These are phyloP conservation scores for Rutilus rutilus DNA, from an alignment of 2,113 vertebrate species.

Conservation along the genomic window DNA sequence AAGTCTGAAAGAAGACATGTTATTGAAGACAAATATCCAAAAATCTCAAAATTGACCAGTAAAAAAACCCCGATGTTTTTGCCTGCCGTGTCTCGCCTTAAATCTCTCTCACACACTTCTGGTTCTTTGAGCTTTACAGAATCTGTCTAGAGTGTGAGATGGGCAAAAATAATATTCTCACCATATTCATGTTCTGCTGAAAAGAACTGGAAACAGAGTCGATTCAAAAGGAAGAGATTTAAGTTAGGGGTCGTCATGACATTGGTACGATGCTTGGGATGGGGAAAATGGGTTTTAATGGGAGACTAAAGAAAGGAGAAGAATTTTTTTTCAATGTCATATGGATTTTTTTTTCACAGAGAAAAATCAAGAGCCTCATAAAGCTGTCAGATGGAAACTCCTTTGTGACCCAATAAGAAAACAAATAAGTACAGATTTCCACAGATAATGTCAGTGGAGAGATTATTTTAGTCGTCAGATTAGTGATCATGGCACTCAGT, in stretches of 20 bases:
- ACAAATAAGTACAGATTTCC: background rate
- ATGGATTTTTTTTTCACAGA: background rate
- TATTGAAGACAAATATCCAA: too few species aligned
- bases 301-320: background rate
- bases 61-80: too few species aligned
- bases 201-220: background rate
- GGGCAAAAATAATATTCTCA: background rate
- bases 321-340: background rate
- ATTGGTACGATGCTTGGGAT: background rate
- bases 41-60: too few species aligned
- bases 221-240: background rate
- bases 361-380: background rate
- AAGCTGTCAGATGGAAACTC: background rate
- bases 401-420: background rate
- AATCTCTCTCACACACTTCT: background rate
- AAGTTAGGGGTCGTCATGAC: background rate
- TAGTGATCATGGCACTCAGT: background rate
- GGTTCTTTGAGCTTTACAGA: background rate
- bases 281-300: background rate
- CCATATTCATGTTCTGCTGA: background rate
- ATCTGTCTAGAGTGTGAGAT: background rate
- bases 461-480: conserved; percentile 4
- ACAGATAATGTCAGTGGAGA: background rate
- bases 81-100: too few species aligned
- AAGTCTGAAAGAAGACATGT: too few species aligned